Percentiles rank a stretch among this genome's conserved stretches.
Conservation (phyloP, 2,888 invertebrate genomes). For the Rhaphigaster nebulosa region DNA sequence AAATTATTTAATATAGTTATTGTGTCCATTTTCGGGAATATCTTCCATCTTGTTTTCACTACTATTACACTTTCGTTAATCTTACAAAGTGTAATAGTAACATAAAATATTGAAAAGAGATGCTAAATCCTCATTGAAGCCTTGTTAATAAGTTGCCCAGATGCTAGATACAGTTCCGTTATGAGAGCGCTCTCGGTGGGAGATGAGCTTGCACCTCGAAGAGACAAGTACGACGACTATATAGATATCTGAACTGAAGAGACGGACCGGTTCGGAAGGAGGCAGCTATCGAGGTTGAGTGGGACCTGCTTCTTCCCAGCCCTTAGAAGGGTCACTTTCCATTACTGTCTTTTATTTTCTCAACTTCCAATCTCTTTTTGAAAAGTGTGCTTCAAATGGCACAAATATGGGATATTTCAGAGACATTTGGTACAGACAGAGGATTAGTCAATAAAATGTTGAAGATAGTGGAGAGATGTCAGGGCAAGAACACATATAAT, state of each 20-base stretch:
- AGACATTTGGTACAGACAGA: constrained; percentile 38
- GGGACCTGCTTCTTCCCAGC: neutral
- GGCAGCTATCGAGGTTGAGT: neutral
- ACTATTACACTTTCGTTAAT: too few species aligned
- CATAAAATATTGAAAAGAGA: neutral
- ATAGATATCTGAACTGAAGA: neutral
- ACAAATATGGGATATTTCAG: constrained; percentile 44
- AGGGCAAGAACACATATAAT: constrained; percentile 54
- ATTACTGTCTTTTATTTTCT: neutral
- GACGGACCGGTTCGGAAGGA: neutral
- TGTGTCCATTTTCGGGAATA: too few species aligned
- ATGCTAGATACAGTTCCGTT: neutral
- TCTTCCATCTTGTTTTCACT: too few species aligned
- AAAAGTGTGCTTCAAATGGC: constrained; percentile 34
- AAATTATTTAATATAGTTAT: too few species aligned
- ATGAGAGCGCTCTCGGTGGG: neutral
- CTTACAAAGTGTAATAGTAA: neutral
- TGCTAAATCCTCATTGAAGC: neutral
- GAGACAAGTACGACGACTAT: neutral
- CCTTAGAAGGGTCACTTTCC: neutral
- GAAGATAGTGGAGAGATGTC: constrained; percentile 36
- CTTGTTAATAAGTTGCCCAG: neutral
- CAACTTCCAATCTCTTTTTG: neutral
- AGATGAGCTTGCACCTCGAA: neutral
- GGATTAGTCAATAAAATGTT: constrained; percentile 37